Evolutionary conservation across 2,797 vertebrate species (phyloP), one percentile per base, ranked within the genome.

Genomic region (Spondyliosoma cantharus): DNA sequence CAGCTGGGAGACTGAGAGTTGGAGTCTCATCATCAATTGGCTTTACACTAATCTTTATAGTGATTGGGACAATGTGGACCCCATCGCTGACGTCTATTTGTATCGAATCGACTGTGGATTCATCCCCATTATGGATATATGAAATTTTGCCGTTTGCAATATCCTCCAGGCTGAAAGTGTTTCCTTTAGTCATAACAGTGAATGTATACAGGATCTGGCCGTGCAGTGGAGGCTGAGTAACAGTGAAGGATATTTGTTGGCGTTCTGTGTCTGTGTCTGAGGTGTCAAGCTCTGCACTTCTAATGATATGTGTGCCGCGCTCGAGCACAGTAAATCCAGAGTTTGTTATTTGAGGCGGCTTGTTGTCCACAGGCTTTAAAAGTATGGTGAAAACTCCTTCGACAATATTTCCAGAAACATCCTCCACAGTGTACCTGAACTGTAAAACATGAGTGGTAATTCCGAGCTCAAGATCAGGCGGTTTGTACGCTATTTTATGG

Each of bases 321-420:
- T 97, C 96, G 42, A 95, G 92, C 48, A 98, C 79, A 19, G 93
- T 93, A 82, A 99, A 98, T 61, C 98, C 98, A 3, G 96, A 96
- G 87, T 99, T 99, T 64, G 96, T 98, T 74, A 99, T 97, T 87
- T 96, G 95, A 0, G 98, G 98, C 0, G 98, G 97, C 37, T 96
- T 97, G 89, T 98, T 98, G 93, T 99, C 96, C 74, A 98, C 96
- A 1, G 98, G 97, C 88, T 98, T 96, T 69, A 99, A 77, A 87
- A 96, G 96, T 83, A 99, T 95, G 0, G 96, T 96, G 74, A 98
- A 99, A 69, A 93, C 90, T 17, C 97, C 97, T 8, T 91, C 86
- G 0, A 92, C 93, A 2, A 74, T 81, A 72, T 99, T 99, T 80
- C 97, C 96, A 46, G 96, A 96, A 0, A 90, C 92, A 87, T 99